Percentiles rank a stretch among this genome's conserved stretches.
These are phyloP conservation scores for Sepioteuthis lessoniana DNA, from an alignment of 2,888 invertebrate genomes.

Conservation along the genomic window DNA sequence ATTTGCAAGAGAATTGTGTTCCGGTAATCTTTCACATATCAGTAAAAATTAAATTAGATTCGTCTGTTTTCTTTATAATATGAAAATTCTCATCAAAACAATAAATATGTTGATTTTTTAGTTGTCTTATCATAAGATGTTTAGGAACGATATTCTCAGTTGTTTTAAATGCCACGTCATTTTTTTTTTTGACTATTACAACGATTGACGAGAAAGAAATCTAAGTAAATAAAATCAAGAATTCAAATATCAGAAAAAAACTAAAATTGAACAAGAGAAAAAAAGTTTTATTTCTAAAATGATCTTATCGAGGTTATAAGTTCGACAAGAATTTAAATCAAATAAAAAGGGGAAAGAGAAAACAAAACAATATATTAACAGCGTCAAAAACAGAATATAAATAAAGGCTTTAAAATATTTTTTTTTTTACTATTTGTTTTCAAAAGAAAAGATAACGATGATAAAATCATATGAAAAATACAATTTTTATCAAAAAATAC, in stretches of 20 bases:
- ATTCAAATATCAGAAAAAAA: neutral
- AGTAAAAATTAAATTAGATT: neutral
- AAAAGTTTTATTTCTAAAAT: neutral
- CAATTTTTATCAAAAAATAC: too few relatives aligned
- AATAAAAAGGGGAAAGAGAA: too few relatives aligned
- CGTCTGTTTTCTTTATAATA: neutral
- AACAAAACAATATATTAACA: too few relatives aligned
- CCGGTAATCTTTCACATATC: neutral
- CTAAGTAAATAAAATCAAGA: neutral
- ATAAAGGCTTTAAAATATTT: too few relatives aligned
- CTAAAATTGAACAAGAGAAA: neutral
- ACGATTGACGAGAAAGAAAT: neutral
- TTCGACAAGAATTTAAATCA: too few relatives aligned
- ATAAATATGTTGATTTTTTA: neutral
- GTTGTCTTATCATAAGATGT: neutral
- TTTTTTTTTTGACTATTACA: too few relatives aligned
- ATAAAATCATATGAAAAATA: too few relatives aligned
- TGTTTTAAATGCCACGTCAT: neutral
- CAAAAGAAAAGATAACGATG: too few relatives aligned
- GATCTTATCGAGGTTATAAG: neutral
- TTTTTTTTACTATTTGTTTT: too few relatives aligned
- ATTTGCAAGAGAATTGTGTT: neutral
- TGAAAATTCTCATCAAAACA: neutral
- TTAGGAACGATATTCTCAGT: too few relatives aligned
- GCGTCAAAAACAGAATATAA: too few relatives aligned